phyloP scores from a whole-genome alignment of 1,140 invertebrate genomes.

The Cydia pomonella region DNA sequence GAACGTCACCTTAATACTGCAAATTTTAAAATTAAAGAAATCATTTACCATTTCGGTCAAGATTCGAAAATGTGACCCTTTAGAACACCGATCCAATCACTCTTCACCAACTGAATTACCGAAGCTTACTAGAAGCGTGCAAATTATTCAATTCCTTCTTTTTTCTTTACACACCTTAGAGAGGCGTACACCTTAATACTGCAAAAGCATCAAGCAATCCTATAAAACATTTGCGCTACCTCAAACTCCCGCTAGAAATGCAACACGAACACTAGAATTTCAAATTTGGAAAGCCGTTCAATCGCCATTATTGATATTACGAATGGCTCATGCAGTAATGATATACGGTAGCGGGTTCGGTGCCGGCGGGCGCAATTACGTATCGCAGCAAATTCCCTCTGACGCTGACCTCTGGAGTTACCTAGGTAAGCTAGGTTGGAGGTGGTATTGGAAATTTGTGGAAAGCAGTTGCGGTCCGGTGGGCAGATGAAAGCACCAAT shows the following conservation, averaged over 20 bases:
- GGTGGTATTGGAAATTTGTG: slow-evolving; percentile 35
- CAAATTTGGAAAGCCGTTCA: slow-evolving; percentile 47
- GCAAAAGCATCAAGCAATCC: background rate
- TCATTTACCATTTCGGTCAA: no score
- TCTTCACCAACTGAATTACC: no score
- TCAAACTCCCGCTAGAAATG: slow-evolving; percentile 38
- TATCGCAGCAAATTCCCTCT: slow-evolving; percentile 46
- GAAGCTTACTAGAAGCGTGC: no score
- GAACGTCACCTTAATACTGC: no score
- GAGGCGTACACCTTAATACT: background rate
- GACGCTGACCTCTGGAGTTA: slow-evolving; percentile 39
- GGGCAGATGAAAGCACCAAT: background rate
- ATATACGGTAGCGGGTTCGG: slow-evolving; percentile 50
- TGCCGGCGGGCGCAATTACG: slow-evolving; percentile 49
- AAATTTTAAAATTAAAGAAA: no score
- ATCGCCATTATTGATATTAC: slow-evolving; percentile 46
- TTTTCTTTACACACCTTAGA: background rate
- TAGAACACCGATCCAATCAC: no score
- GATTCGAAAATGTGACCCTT: no score
- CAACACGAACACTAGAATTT: slow-evolving; percentile 34
- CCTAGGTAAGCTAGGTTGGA: slow-evolving; percentile 31
- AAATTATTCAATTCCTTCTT: no score
- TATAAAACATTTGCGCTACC: background rate
- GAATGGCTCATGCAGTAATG: slow-evolving; percentile 44
- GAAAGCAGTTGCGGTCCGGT: background rate